phyloP scores from a whole-genome alignment of 2,797 vertebrate genomes.

The Gymnoscopelus microlampas region DNA sequence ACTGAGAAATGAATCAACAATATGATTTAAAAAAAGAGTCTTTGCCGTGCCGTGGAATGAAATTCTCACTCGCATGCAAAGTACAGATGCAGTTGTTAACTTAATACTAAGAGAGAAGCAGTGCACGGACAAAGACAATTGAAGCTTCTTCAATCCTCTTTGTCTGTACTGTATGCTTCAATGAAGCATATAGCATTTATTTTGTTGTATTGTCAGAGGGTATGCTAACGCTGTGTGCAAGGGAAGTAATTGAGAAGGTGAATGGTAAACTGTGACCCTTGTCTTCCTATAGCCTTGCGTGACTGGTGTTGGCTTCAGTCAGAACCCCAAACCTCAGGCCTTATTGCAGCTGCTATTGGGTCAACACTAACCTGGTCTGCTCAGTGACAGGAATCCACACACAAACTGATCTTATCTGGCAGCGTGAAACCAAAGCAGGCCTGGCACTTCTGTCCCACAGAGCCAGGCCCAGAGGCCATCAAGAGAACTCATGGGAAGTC shows the following conservation, averaged over 20 bases:
- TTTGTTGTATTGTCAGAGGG: constrained; percentile 23
- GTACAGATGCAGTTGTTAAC: background rate
- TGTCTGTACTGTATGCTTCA: too few relatives aligned
- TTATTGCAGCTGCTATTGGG: constrained; percentile 44
- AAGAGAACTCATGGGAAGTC: constrained; percentile 53
- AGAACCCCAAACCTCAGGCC: constrained; percentile 54
- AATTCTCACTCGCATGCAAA: background rate
- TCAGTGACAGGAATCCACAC: constrained; percentile 68
- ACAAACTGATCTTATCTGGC: constrained; percentile 74
- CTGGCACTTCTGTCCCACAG: constrained; percentile 57
- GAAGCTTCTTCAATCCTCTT: background rate
- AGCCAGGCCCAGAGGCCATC: constrained; percentile 64
- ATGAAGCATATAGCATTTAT: constrained; percentile 6
- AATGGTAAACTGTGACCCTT: constrained; percentile 60
- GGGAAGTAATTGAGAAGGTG: constrained; percentile 28
- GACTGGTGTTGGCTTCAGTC: constrained; percentile 60
- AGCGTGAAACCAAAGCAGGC: constrained; percentile 71
- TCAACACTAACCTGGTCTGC: constrained; percentile 52
- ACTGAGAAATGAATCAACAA: background rate
- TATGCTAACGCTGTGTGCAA: constrained; percentile 8
- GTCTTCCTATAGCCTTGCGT: constrained; percentile 67
- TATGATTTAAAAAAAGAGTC: background rate
- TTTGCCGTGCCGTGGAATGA: background rate
- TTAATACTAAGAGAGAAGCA: background rate
- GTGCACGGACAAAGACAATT: background rate